Evolutionary conservation across 2,888 invertebrate genomes (phyloP).

Genomic region (Brachyptera risi): DNA sequence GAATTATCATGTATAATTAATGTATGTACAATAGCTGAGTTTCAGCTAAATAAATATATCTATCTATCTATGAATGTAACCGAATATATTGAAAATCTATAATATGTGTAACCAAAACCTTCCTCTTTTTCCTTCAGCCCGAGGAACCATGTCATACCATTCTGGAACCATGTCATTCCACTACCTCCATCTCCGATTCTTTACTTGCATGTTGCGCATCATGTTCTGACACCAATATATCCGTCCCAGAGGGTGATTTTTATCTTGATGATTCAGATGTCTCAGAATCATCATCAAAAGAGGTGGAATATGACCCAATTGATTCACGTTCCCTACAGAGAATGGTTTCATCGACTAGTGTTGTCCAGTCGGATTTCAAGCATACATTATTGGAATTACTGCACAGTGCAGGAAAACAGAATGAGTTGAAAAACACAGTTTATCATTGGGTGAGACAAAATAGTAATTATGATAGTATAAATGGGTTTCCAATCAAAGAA

Average conservation of each 20-base stretch:
- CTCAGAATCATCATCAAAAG: background rate
- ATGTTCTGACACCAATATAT: background rate
- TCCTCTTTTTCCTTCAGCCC: too few relatives aligned
- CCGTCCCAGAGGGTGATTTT: background rate
- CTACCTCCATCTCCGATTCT: background rate
- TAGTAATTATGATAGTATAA: conserved; percentile 35
- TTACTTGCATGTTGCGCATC: background rate
- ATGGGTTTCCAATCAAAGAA: conserved; percentile 46
- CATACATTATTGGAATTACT: conserved; percentile 70
- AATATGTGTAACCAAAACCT: too few relatives aligned
- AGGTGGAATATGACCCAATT: background rate
- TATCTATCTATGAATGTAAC: too few relatives aligned
- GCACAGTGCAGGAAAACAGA: conserved; percentile 73
- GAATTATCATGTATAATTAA: too few relatives aligned
- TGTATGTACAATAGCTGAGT: too few relatives aligned
- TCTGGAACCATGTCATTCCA: too few relatives aligned
- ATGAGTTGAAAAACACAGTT: conserved; percentile 76
- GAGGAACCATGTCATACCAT: too few relatives aligned
- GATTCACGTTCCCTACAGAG: conserved; percentile 60
- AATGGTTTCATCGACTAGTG: conserved; percentile 70
- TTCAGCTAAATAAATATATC: too few relatives aligned
- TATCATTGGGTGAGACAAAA: conserved; percentile 70
- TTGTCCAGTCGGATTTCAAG: conserved; percentile 74
- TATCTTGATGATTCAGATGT: background rate
- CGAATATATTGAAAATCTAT: background rate